These are phyloP conservation scores for Tetranychus piercei DNA, from an alignment of 2,888 invertebrate genomes.

Conservation along the genomic window DNA sequence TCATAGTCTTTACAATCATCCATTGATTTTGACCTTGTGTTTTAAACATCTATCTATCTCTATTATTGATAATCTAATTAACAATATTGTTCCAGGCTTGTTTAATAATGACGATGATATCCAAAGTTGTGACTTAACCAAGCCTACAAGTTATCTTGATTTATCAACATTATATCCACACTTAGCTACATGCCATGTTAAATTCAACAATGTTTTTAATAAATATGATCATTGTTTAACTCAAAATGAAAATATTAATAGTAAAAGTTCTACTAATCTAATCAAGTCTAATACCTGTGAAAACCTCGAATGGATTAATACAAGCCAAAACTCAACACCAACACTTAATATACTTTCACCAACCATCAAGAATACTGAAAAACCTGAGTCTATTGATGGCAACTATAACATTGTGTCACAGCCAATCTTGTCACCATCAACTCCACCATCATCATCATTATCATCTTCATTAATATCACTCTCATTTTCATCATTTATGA, in stretches of 20 bases:
- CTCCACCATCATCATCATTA: background rate
- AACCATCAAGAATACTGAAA: background rate
- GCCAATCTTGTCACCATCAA: no score
- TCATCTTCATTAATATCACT: constrained; percentile 2
- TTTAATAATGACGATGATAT: background rate
- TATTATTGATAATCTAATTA: background rate
- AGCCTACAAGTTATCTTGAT: background rate
- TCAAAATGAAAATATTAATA: no score
- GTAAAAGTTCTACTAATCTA: background rate
- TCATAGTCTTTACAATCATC: background rate
- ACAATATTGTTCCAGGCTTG: background rate
- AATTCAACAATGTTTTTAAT: no score
- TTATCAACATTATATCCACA: no score
- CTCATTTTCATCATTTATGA: background rate
- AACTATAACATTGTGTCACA: background rate
- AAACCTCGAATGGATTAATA: background rate
- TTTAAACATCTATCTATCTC: background rate
- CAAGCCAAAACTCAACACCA: background rate
- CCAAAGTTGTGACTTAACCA: background rate
- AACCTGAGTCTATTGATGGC: background rate
- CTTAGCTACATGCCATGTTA: no score
- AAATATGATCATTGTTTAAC: no score
- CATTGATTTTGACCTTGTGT: background rate
- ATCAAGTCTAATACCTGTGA: background rate
- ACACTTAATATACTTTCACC: background rate